A percentile compares a stretch with the other conserved stretches of the same genome.
phyloP scores from a whole-genome alignment of 2,797 vertebrate species.

The Pristis pectinata region DNA sequence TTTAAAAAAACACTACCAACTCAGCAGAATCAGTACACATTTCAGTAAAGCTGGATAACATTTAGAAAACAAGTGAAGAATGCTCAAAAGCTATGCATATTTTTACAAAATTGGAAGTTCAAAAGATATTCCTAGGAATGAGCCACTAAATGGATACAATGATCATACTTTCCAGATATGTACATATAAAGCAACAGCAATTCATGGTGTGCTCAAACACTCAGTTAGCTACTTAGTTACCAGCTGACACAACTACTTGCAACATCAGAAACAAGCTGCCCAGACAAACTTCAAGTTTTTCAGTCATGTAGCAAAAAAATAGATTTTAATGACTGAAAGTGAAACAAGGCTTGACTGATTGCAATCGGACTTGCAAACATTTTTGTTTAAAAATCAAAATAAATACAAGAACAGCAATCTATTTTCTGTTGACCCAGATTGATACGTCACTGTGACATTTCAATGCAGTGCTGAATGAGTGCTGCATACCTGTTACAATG shows the following conservation, averaged over 20 bases:
- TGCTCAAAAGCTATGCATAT: background rate
- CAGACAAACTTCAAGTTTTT: background rate
- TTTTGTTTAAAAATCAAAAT: too few relatives aligned
- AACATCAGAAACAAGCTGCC: background rate
- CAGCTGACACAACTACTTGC: background rate
- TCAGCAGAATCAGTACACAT: background rate
- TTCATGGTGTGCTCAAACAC: background rate
- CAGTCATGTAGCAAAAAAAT: background rate
- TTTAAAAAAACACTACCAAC: background rate
- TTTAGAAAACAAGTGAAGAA: background rate
- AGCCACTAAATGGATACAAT: background rate
- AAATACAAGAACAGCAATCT: too few relatives aligned
- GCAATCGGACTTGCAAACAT: too few relatives aligned
- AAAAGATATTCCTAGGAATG: background rate
- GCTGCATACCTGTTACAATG: too few relatives aligned
- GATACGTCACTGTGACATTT: too few relatives aligned
- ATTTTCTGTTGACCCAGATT: too few relatives aligned
- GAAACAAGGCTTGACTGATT: background rate
- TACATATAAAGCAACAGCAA: background rate
- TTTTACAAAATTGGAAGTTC: background rate
- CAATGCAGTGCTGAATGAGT: too few relatives aligned
- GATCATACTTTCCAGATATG: background rate
- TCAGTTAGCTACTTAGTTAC: background rate
- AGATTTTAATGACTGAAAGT: background rate
- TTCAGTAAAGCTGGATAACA: background rate